These are phyloP conservation scores for Champsocephalus gunnari DNA, from an alignment of 2,797 vertebrate species.

Conservation along the genomic window DNA sequence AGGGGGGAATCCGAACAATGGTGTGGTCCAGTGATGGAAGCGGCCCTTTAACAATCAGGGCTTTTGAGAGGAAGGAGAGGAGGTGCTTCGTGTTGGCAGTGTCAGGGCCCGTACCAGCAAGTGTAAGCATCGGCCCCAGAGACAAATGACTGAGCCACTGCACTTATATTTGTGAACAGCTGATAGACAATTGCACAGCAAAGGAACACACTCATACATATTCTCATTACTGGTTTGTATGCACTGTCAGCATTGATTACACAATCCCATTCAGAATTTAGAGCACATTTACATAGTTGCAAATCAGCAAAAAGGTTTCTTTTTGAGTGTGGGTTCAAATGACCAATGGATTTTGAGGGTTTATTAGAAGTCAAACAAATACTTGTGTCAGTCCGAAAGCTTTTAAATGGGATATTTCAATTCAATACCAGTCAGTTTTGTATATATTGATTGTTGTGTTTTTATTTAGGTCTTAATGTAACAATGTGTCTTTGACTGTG, in stretches of 20 bases:
- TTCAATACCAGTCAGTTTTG: neutral
- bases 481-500: too few species aligned
- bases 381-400: neutral
- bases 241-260: conserved; percentile 38
- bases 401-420: neutral
- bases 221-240: conserved; percentile 28
- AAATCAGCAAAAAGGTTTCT: neutral
- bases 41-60: conserved; percentile 89
- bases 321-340: neutral
- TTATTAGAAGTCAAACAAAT: neutral
- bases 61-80: conserved; percentile 86
- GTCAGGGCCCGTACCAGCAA: conserved; percentile 88
- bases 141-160: conserved; percentile 74
- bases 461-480: too few species aligned
- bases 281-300: neutral
- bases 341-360: neutral
- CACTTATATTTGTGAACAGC: conserved; percentile 37
- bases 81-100: conserved; percentile 77
- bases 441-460: too few species aligned
- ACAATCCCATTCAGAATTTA: conserved; percentile 5
- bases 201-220: conserved; percentile 21
- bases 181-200: conserved; percentile 44
- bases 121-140: conserved; percentile 84
- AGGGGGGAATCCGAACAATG: conserved; percentile 88
- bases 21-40: conserved; percentile 86